These are phyloP conservation scores for Pseudomyrmex flavicornis DNA, from an alignment of 1,140 invertebrate species.

Conservation along the genomic window DNA sequence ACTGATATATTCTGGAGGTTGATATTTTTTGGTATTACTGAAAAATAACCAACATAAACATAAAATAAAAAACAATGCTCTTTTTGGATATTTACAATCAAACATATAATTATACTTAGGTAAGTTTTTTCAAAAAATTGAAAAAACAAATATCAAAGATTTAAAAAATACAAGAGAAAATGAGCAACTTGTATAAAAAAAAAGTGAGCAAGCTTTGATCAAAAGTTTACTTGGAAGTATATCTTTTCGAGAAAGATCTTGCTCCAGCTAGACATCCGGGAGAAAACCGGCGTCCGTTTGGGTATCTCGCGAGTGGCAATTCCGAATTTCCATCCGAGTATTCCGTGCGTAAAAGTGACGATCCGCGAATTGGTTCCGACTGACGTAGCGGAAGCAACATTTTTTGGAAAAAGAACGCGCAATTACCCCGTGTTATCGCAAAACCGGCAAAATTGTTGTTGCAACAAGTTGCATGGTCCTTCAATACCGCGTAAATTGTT, in stretches of 20 bases:
- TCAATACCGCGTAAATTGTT: neutral
- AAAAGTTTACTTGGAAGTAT: too few species aligned
- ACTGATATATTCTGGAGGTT: conserved; percentile 76
- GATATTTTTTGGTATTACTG: conserved; percentile 71
- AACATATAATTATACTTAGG: too few species aligned
- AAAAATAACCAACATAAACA: conserved; percentile 3
- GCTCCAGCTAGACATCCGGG: too few species aligned
- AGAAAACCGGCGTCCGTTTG: too few species aligned
- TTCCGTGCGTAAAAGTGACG: conserved; percentile 18
- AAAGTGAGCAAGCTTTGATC: too few species aligned
- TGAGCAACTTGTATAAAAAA: too few species aligned
- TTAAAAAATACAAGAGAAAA: too few species aligned
- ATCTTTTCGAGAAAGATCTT: too few species aligned
- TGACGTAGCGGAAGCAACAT: conserved; percentile 13
- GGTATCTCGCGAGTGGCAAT: too few species aligned
- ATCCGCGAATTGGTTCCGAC: conserved; percentile 9
- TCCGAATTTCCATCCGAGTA: neutral
- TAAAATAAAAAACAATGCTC: conserved; percentile 18
- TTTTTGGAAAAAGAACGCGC: conserved; percentile 64
- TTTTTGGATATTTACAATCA: neutral
- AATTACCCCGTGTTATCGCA: conserved; percentile 66
- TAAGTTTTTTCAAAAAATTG: too few species aligned
- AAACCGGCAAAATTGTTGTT: conserved; percentile 65
- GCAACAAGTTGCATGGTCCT: conserved; percentile 62
- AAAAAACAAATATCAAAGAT: too few species aligned